Percentiles rank a stretch among this genome's conserved stretches.
These are phyloP conservation scores for Hydrolagus affinis DNA, from an alignment of 2,113 vertebrate species.

Conservation along the genomic window DNA sequence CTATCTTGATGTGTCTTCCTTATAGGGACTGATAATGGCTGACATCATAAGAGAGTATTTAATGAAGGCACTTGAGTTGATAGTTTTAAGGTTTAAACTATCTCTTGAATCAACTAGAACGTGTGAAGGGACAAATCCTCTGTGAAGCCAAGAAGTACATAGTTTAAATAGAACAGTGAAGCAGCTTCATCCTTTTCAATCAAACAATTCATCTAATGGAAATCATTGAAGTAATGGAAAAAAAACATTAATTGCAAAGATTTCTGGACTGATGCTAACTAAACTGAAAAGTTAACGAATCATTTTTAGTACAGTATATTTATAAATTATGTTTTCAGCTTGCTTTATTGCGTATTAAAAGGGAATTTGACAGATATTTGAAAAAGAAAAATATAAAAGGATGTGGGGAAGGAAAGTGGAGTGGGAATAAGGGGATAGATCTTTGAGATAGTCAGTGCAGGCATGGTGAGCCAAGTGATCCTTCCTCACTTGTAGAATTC, in stretches of 20 bases:
- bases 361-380: background rate
- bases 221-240: constrained; percentile 19
- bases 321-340: constrained; percentile 27
- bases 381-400: too few relatives aligned
- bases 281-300: constrained; percentile 5
- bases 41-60: too few relatives aligned
- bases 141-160: background rate
- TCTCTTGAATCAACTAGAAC: too few relatives aligned
- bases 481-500: background rate
- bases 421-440: too few relatives aligned
- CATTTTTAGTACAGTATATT: constrained; percentile 20
- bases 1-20: too few relatives aligned
- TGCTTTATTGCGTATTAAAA: constrained; percentile 28
- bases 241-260: background rate
- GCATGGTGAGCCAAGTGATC: background rate
- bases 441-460: constrained; percentile 17
- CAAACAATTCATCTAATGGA: background rate
- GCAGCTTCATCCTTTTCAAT: background rate
- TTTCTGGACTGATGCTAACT: background rate
- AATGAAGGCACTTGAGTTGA: too few relatives aligned
- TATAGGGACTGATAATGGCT: too few relatives aligned
- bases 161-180: background rate
- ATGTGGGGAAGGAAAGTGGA: too few relatives aligned
- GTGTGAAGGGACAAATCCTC: too few relatives aligned
- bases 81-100: too few relatives aligned